Percentiles rank a stretch among this genome's conserved stretches.
Evolutionary conservation across 1,140 invertebrate genomes (phyloP).

Genomic region (Globodera rostochiensis): DNA sequence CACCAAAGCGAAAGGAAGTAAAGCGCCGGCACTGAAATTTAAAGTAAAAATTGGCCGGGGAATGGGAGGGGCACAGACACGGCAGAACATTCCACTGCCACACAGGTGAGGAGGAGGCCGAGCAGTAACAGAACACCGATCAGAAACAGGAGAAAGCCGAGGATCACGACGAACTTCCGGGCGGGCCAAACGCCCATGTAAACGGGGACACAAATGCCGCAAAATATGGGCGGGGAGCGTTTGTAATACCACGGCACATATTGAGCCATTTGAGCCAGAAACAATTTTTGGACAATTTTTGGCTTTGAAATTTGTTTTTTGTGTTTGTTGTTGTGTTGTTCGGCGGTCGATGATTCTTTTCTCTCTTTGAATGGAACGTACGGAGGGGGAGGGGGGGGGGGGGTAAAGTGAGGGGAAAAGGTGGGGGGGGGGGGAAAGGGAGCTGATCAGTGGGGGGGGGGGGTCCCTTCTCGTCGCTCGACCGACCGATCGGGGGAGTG

Average conservation of each 20-base stretch:
- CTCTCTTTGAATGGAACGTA: too few species aligned
- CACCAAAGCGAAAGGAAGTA: constrained; percentile 60
- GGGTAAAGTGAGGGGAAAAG: too few species aligned
- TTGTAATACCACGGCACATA: constrained; percentile 63
- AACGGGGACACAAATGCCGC: constrained; percentile 60
- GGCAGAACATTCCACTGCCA: constrained; percentile 59
- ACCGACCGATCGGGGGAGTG: background rate
- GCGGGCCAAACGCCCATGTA: constrained; percentile 56
- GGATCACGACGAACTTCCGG: constrained; percentile 57
- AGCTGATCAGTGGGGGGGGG: too few species aligned
- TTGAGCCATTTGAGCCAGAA: constrained; percentile 41
- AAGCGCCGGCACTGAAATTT: constrained; percentile 51
- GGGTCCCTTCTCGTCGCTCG: background rate
- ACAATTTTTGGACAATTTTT: background rate
- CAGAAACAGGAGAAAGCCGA: constrained; percentile 57
- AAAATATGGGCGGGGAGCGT: constrained; percentile 58
- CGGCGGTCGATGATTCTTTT: background rate
- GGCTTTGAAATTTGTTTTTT: background rate
- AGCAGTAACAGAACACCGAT: constrained; percentile 56
- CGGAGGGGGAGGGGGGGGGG: too few species aligned
- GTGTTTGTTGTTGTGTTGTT: background rate
- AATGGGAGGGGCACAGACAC: constrained; percentile 42
- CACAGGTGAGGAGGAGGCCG: constrained; percentile 58
- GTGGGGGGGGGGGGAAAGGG: too few species aligned
- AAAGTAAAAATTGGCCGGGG: constrained; percentile 23